A percentile compares a stretch with the other conserved stretches of the same genome.
These are phyloP conservation scores for Drosophila biarmipes DNA, from an alignment of 1,140 invertebrate species.

Conservation along the genomic window DNA sequence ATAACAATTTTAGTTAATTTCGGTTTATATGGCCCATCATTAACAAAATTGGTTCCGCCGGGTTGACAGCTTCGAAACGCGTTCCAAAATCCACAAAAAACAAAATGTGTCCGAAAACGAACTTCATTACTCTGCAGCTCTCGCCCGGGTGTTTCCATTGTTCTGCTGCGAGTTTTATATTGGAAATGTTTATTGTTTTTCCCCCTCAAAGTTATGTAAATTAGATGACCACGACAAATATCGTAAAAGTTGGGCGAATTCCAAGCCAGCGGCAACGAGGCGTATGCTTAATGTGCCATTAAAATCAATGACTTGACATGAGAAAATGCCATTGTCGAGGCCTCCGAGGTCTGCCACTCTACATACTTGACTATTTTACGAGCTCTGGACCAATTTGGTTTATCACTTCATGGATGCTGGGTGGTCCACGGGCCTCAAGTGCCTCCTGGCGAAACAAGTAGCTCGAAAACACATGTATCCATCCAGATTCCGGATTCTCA, in stretches of 20 bases:
- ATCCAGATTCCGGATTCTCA: constrained; percentile 1
- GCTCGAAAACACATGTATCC: constrained; percentile 55
- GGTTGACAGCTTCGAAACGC: constrained; percentile 70
- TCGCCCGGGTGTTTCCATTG: constrained; percentile 41
- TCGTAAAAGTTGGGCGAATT: constrained; percentile 62
- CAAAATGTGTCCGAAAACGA: constrained; percentile 53
- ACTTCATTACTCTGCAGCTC: constrained; percentile 49
- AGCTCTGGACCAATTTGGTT: constrained; percentile 70
- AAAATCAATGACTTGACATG: constrained; percentile 70
- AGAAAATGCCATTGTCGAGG: constrained; percentile 47
- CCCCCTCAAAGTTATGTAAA: constrained; percentile 59
- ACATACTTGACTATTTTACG: constrained; percentile 51
- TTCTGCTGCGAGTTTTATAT: constrained; percentile 49
- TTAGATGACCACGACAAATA: constrained; percentile 51
- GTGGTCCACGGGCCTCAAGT: constrained; percentile 69
- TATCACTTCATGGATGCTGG: constrained; percentile 66
- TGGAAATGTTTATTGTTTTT: constrained; percentile 64
- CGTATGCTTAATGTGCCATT: constrained; percentile 80
- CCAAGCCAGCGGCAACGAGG: constrained; percentile 63
- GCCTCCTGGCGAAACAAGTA: constrained; percentile 56
- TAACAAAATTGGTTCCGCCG: constrained; percentile 79
- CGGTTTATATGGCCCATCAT: constrained; percentile 65
- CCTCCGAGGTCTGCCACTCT: constrained; percentile 17
- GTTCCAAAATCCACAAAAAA: constrained; percentile 39
- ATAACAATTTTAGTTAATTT: constrained; percentile 76